Percentiles rank a stretch among this genome's conserved stretches.
Evolutionary conservation across 92 coral and sea anemone genomes (phyloP).

Genomic region (Epizoanthus illoricatus): DNA sequence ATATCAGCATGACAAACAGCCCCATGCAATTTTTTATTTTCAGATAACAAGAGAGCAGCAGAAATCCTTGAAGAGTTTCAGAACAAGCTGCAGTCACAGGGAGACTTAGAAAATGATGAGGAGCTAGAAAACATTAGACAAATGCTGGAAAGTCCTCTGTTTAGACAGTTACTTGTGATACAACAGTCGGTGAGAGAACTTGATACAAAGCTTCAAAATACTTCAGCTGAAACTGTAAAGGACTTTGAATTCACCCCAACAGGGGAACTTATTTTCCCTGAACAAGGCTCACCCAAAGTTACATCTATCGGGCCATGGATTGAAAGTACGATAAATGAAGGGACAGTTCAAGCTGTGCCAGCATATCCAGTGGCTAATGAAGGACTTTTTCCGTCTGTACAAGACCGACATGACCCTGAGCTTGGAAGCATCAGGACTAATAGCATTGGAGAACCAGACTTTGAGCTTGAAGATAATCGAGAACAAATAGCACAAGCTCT

Average conservation of each 20-base stretch:
- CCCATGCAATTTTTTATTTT: background rate
- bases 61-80: constrained; percentile 88
- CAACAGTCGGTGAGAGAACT: constrained; percentile 90
- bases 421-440: constrained; percentile 1
- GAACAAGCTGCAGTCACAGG: constrained; percentile 74
- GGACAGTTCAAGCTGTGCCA: constrained; percentile 1
- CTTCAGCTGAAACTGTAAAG: constrained; percentile 62
- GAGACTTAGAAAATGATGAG: constrained; percentile 73
- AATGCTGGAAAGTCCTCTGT: constrained; percentile 91
- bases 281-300: constrained; percentile 30
- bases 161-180: constrained; percentile 79
- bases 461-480: constrained; percentile 61
- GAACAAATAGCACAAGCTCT: constrained; percentile 65
- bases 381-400: constrained; percentile 5
- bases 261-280: constrained; percentile 86
- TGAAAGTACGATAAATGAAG: constrained; percentile 51
- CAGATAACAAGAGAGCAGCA: constrained; percentile 85
- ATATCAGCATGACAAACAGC: too few species aligned
- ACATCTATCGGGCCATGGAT: constrained; percentile 46
- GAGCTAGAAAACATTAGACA: constrained; percentile 82
- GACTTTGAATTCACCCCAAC: constrained; percentile 93
- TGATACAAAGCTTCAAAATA: constrained; percentile 57
- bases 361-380: constrained; percentile 17
- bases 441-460: constrained; percentile 37
- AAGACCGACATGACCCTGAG: constrained; percentile 34